Conservation (phyloP, 2,113 vertebrate genomes). For the Apteryx owenii region DNA sequence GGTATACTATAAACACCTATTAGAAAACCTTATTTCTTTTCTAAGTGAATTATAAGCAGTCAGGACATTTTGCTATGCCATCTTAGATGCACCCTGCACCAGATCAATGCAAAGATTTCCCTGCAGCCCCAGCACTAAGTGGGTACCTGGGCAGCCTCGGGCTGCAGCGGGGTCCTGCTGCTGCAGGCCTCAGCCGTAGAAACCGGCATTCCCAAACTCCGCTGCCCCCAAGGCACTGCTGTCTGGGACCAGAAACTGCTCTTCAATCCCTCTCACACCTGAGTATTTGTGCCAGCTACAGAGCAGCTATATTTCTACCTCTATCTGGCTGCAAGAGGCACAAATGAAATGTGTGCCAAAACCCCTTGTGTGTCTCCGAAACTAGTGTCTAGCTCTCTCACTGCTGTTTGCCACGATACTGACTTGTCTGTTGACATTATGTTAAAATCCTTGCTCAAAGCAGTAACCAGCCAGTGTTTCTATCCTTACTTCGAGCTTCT, state of each 20-base stretch:
- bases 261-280: rapidly evolving
- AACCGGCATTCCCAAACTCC: rapidly evolving
- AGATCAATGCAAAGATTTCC: background rate
- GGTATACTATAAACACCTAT: background rate
- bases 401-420: background rate
- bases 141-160: rapidly evolving
- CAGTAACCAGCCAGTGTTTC: background rate
- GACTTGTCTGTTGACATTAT: background rate
- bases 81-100: background rate
- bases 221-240: rapidly evolving
- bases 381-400: background rate
- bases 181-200: rapidly evolving
- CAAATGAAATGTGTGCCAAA: no score
- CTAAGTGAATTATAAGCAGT: background rate
- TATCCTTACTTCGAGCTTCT: no score
- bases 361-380: no score
- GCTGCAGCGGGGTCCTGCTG: rapidly evolving
- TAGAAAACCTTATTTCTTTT: background rate
- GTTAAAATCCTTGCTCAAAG: background rate
- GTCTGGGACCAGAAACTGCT: rapidly evolving
- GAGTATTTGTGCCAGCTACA: background rate
- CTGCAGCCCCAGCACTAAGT: background rate
- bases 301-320: background rate
- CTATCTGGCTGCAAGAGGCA: background rate
- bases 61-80: rapidly evolving